A percentile compares a stretch with the other conserved stretches of the same genome.
phyloP scores from a whole-genome alignment of 1,140 invertebrate genomes.

The Bicyclus anynana region DNA sequence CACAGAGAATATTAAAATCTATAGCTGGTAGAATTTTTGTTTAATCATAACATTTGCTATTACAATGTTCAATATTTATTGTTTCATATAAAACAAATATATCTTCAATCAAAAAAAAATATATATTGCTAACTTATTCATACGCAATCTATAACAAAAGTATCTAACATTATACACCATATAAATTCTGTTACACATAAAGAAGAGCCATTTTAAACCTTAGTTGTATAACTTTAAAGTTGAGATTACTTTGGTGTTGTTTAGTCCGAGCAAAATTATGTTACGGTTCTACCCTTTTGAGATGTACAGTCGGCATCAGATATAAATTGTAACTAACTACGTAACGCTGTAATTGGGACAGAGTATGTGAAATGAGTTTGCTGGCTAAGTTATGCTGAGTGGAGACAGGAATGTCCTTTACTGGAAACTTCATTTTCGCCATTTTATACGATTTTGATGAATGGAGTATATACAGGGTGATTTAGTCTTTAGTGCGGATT shows the following conservation, averaged over 20 bases:
- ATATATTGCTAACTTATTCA: conserved; percentile 13
- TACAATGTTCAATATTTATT: background rate
- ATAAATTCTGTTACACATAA: conserved; percentile 12
- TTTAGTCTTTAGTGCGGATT: no score
- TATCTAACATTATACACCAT: conserved; percentile 2
- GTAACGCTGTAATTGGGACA: background rate
- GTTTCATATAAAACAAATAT: background rate
- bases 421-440: no score
- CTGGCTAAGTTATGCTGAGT: no score
- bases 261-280: conserved; percentile 13
- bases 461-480: no score
- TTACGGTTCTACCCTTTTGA: conserved; percentile 16
- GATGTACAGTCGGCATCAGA: conserved; percentile 4
- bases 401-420: no score
- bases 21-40: no score
- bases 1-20: no score
- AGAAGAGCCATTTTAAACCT: background rate
- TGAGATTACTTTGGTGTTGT: background rate
- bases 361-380: background rate
- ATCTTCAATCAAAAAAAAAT: background rate
- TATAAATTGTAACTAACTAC: background rate
- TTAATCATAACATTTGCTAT: no score
- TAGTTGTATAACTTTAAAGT: background rate
- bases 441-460: no score
- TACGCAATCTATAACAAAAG: conserved; percentile 13